Conservation (phyloP, 2,113 vertebrate species). For the Thalassoma bifasciatum region DNA sequence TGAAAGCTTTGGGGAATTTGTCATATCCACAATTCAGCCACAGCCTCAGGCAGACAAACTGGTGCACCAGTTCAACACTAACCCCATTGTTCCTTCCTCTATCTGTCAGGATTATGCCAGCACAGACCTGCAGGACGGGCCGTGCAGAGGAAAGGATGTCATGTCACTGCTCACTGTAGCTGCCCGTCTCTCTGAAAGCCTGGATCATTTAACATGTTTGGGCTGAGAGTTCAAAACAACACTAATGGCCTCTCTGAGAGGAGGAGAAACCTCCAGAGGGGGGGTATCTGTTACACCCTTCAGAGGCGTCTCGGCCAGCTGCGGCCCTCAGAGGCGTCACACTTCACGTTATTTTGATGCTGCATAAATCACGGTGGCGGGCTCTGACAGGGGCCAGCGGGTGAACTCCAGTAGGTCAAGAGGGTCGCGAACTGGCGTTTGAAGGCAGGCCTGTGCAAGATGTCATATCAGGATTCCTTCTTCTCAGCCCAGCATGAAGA, state of each 20-base stretch:
- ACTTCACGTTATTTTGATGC: conserved; percentile 65
- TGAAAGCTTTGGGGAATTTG: conserved; percentile 32
- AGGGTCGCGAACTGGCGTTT: conserved; percentile 58
- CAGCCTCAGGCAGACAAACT: conserved; percentile 27
- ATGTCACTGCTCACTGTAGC: conserved; percentile 38
- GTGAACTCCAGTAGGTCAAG: conserved; percentile 53
- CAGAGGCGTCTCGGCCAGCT: conserved; percentile 7
- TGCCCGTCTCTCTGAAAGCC: conserved; percentile 45
- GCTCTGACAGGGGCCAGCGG: conserved; percentile 45
- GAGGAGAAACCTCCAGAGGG: conserved; percentile 49
- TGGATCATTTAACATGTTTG: conserved; percentile 73
- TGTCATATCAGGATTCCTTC: conserved; percentile 46
- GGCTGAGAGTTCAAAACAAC: conserved; percentile 71
- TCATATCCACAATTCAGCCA: conserved; percentile 31
- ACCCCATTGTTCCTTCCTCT: conserved; percentile 41
- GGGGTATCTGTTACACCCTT: conserved; percentile 70
- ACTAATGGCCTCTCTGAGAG: conserved; percentile 73
- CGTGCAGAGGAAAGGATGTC: conserved; percentile 46
- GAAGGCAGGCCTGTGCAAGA: conserved; percentile 60
- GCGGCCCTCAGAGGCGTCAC: conserved; percentile 31
- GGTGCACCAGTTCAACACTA: conserved; percentile 24
- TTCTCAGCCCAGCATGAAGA: conserved; percentile 28
- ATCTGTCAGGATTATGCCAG: conserved; percentile 46
- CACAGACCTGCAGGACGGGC: conserved; percentile 47
- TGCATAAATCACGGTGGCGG: conserved; percentile 58